Base-by-base conservation (phyloP, 2,888 invertebrate species). In the Monochamus alternatus region DNA sequence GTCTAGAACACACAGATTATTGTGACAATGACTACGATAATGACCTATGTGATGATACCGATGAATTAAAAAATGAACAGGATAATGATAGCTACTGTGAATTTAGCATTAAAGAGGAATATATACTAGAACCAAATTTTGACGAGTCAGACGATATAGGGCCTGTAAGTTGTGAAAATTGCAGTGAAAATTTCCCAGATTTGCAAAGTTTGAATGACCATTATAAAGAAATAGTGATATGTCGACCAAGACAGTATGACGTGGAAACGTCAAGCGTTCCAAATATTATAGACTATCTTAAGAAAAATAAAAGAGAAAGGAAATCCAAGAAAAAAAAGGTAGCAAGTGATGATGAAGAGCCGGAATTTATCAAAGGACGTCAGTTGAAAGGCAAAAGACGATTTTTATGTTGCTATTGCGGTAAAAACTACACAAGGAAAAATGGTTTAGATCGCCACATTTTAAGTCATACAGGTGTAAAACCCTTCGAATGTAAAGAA, bases 401-500 rank as follows among this genome's bases (percentile, higher is more conserved):
- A 22, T 81, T 78, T 69, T 38, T 81, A 7, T 81, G 81, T 38
- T 77, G 75, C 44, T 79, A 77, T 58, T 81, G 81, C 47, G 81
- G 81, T 8, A 81, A 81, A 59, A 81, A 81, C 64, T 81, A 81
- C 52, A 81, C 81, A 4, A 78, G 81, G 59, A 81, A 81, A 65
- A 81, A 81, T 60, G 81, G 81, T 10, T 64, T 81, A 60, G 81
- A 81, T 10, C 74, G 81, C 31, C 81, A 81, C 58, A 81, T 81
- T 52, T 32, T 81, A 60, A 81, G 79, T 30, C 81, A 81, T 52
- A 75, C 81, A 8, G 81, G 81, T 9, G 75, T 78, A n/a, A 81
- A 81, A 75, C 81, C 81, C 1, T 81, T 81, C 44, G 79, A 81
- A 47, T 81, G 81, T 43, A 78, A 75, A 69, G 81, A 81, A 73